phyloP scores from a whole-genome alignment of 2,888 invertebrate genomes.

The Eupithecia centaureata region DNA sequence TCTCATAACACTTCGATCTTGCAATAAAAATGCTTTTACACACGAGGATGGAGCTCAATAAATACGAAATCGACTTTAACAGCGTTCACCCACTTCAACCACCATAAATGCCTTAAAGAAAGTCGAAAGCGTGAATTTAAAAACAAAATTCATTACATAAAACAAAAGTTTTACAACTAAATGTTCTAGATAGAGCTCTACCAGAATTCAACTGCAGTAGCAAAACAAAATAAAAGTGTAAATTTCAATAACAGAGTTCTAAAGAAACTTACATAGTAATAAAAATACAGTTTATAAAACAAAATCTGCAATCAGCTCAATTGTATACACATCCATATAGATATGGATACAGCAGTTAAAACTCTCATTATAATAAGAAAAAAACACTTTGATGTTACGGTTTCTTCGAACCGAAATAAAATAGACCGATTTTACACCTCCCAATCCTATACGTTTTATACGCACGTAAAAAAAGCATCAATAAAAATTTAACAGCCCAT shows the following conservation, averaged over 20 bases:
- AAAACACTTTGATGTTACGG: constrained; percentile 70
- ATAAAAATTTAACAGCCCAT: constrained; percentile 75
- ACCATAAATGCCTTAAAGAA: constrained; percentile 54
- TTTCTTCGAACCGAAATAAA: constrained; percentile 67
- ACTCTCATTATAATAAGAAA: constrained; percentile 71
- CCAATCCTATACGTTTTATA: constrained; percentile 66
- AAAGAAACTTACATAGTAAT: not conserved
- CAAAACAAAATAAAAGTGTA: not conserved
- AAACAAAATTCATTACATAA: constrained; percentile 57
- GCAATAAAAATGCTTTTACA: constrained; percentile 46
- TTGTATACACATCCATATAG: not conserved
- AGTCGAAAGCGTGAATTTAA: constrained; percentile 51
- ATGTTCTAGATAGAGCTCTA: constrained; percentile 12
- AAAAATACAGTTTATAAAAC: not conserved
- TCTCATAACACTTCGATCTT: constrained; percentile 39
- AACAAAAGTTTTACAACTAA: constrained; percentile 39
- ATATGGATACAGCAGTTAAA: constrained; percentile 41
- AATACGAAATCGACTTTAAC: constrained; percentile 53
- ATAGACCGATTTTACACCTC: constrained; percentile 78
- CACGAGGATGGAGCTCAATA: constrained; percentile 49
- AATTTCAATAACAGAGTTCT: not conserved
- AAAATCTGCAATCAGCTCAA: not conserved
- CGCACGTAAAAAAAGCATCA: constrained; percentile 70
- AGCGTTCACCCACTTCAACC: constrained; percentile 46
- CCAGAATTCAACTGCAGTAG: not conserved